phyloP scores from a whole-genome alignment of 2,797 vertebrate species.

The Coendou prehensilis region DNA sequence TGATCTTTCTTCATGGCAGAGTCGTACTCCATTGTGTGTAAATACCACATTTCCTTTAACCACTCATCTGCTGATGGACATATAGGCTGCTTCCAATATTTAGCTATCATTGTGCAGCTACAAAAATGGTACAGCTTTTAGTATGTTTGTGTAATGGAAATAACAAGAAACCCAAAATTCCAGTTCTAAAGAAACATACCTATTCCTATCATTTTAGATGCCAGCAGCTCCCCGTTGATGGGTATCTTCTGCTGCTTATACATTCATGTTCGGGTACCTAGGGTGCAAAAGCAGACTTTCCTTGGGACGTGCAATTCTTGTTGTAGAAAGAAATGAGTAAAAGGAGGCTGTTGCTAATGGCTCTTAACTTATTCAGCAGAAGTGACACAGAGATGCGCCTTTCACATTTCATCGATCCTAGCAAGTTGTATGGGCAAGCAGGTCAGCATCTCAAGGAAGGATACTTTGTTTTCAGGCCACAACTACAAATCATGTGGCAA shows the following conservation, averaged over 20 bases:
- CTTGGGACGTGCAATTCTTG: neutral
- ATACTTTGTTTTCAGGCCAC: neutral
- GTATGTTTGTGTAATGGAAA: neutral
- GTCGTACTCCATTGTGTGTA: neutral
- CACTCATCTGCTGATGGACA: neutral
- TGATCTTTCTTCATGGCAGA: neutral
- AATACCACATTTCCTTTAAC: neutral
- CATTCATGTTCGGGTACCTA: neutral
- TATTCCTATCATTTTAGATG: neutral
- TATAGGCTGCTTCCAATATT: neutral
- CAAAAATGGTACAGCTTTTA: neutral
- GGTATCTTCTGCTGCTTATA: neutral
- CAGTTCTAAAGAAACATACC: neutral
- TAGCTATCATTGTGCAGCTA: neutral
- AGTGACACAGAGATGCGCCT: neutral
- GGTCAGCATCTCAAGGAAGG: neutral
- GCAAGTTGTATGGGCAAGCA: neutral
- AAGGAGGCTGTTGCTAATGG: neutral
- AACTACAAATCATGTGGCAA: neutral
- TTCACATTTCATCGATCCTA: neutral
- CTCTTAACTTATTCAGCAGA: neutral
- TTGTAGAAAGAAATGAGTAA: neutral
- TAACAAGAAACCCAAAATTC: neutral
- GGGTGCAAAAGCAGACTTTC: neutral
- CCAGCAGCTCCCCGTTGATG: neutral